These are phyloP conservation scores for Sepiola atlantica DNA, from an alignment of 2,888 invertebrate genomes.

Conservation along the genomic window DNA sequence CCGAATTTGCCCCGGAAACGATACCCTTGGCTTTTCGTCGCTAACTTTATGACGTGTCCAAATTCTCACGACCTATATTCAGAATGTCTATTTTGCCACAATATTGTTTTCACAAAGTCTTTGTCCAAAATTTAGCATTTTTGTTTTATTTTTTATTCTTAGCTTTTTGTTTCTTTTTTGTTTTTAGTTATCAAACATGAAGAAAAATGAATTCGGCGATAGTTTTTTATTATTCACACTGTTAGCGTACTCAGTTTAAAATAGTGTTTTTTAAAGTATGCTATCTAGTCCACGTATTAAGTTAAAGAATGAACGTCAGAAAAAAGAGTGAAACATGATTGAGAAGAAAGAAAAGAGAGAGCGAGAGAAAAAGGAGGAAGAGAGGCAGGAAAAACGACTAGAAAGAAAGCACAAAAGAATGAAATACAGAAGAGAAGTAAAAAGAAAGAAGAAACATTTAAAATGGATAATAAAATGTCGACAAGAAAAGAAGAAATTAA, in stretches of 20 bases:
- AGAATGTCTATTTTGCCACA: background rate
- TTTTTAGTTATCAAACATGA: background rate
- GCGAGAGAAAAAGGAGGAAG: no score
- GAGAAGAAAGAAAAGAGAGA: no score
- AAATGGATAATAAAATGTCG: no score
- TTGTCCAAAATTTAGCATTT: background rate
- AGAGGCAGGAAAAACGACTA: no score
- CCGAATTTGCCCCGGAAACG: constrained; percentile 2
- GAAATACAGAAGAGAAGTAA: no score
- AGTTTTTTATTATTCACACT: background rate
- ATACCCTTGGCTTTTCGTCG: background rate
- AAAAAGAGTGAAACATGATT: no score
- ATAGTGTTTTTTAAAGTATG: background rate
- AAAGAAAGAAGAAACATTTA: no score
- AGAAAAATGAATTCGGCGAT: background rate
- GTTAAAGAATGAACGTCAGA: no score
- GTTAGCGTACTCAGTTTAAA: background rate
- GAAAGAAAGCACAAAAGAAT: no score
- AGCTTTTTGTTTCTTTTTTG: background rate
- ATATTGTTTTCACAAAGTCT: background rate
- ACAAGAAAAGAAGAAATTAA: no score
- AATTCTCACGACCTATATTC: constrained; percentile 8
- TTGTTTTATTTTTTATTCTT: background rate
- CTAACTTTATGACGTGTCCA: constrained; percentile 19
- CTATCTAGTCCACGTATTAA: background rate